Base-by-base conservation (phyloP, 2,797 vertebrate genomes). In the Merluccius polli region DNA sequence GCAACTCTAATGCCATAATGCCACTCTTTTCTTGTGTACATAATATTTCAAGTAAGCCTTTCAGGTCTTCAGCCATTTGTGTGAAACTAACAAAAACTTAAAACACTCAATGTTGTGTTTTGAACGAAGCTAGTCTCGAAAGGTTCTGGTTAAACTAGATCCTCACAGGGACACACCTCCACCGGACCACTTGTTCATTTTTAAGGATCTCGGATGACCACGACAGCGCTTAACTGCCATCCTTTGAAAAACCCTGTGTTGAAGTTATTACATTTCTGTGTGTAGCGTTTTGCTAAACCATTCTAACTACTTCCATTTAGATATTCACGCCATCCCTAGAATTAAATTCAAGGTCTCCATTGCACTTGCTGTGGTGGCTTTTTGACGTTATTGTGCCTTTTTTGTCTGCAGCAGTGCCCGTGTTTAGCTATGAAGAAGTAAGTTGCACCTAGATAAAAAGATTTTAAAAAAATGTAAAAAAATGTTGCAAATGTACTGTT, bases 361-460 rank as follows among this genome's bases (percentile, higher is more conserved):
- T 85, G 80, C 65, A 81, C 72, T 83, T 73, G 83, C 75, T 48
- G 72, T 78, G 33, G 73, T 32, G 68, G 71, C 85, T 81, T 81
- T 77, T 83, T 83, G 76, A 86, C 79, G 83, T 91, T 80, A 84
- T 83, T 86, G 91, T 94, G 92, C 93, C 93, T 94, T 65, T 63
- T 63, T 75, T 77, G 75, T 86, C 83, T 87, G 83, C 84, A 85
- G 75, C 69, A 71, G 31, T 69, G 29, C 79, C 71, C 71, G 27
- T 82, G 76, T 85, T 69, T n/a, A 76, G 73, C 87, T 27, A 33
- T 84, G 82, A 81, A 77, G 75, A 86, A 73, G 36, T 73, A 74
- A 48, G 75, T 84, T 73, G 68, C 74, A 76, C 75, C 48, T 44
- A 27, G 15, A 6, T 59, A 59, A 21, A 7, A 8, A 59, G n/a